phyloP scores from a whole-genome alignment of 2,797 vertebrate genomes.

The Falco berigora region DNA sequence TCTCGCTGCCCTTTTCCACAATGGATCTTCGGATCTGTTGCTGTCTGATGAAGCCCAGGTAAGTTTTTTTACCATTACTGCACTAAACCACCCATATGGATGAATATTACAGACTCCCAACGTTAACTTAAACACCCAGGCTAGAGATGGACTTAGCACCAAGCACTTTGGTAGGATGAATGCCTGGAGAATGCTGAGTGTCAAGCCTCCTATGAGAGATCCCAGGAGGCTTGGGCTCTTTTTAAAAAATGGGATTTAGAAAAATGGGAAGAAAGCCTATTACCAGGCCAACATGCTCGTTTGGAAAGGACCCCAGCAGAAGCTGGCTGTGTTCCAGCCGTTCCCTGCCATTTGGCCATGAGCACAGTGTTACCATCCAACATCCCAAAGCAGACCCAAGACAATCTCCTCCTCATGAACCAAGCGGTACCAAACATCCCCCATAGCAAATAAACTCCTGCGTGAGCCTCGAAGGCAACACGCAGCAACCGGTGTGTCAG shows the following conservation, averaged over 20 bases:
- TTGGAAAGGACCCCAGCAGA: not conserved
- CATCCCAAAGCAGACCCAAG: not conserved
- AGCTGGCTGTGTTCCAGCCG: not conserved
- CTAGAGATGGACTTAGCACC: not conserved
- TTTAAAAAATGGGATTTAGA: not conserved
- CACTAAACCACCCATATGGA: not conserved
- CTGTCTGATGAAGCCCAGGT: not conserved
- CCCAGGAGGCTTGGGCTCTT: not conserved
- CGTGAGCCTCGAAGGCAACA: rapidly evolving
- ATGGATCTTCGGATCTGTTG: not conserved
- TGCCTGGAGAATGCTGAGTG: not conserved
- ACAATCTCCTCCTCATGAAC: not conserved
- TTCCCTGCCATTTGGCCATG: not conserved
- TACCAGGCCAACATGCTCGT: rapidly evolving
- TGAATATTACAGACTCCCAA: not conserved
- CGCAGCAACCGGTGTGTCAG: rapidly evolving
- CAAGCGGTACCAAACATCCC: rapidly evolving
- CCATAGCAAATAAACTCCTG: not conserved
- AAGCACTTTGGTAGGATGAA: not conserved
- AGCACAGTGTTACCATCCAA: not conserved
- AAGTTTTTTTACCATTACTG: not conserved
- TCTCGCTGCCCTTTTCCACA: not conserved
- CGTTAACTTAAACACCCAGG: rapidly evolving
- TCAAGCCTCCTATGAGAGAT: not conserved
- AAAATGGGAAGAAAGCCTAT: not conserved